phyloP scores from a whole-genome alignment of 2,888 invertebrate genomes.

The Erebia aethiops region DNA sequence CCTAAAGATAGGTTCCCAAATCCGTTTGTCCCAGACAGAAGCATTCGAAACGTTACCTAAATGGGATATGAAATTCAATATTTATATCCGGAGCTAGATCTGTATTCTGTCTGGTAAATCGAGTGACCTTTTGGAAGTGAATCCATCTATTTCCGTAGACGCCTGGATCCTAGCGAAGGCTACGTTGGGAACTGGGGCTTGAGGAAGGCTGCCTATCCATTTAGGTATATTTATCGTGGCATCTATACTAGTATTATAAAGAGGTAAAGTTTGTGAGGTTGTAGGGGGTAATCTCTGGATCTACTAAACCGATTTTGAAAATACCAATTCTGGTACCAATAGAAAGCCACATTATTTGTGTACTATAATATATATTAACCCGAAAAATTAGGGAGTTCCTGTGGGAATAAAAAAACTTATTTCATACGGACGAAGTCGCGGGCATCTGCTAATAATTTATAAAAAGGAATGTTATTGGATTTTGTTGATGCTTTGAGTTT shows the following conservation, averaged over 20 bases:
- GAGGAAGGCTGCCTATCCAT: conserved; percentile 12
- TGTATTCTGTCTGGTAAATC: conserved; percentile 36
- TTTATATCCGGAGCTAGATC: conserved; percentile 36
- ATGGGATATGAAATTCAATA: conserved; percentile 43
- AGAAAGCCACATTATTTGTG: no score
- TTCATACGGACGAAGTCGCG: no score
- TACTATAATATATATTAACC: no score
- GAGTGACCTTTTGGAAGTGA: conserved; percentile 40
- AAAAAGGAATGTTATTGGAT: background rate
- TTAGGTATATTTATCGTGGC: conserved; percentile 2
- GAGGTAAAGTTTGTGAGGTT: no score
- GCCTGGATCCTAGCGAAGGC: conserved; percentile 3
- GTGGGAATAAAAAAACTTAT: no score
- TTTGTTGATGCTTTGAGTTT: no score
- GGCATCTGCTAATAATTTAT: no score
- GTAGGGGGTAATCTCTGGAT: no score
- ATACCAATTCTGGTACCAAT: no score
- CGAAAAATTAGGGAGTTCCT: no score
- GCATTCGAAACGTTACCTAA: conserved; percentile 36
- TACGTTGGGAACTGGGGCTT: conserved; percentile 7
- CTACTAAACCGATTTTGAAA: no score
- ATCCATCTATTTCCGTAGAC: conserved; percentile 40
- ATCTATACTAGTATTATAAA: no score
- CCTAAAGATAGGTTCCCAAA: conserved; percentile 34
- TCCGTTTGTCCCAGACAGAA: conserved; percentile 34